phyloP scores from a whole-genome alignment of 30 jellyfish, hydroid and myxozoan genomes.

The Clytia hemisphaerica region DNA sequence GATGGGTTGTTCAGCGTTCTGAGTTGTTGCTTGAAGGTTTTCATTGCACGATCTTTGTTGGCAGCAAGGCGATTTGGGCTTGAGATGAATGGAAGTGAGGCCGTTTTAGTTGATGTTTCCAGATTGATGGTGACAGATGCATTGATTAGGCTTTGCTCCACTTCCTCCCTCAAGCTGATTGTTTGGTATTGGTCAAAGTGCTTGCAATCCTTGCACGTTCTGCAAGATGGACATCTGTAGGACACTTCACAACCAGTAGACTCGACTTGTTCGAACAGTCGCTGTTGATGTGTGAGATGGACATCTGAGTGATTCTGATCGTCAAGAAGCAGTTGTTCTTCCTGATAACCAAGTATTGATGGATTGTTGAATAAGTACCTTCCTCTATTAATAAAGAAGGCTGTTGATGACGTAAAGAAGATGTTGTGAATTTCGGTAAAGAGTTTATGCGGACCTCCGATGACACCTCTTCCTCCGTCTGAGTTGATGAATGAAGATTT shows the following conservation, averaged over 20 bases:
- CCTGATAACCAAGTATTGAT: not conserved
- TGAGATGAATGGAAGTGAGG: not conserved
- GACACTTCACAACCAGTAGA: not conserved
- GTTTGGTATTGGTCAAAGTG: not conserved
- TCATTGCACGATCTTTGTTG: constrained; percentile 11
- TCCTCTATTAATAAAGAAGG: too few species aligned
- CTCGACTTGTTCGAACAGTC: not conserved
- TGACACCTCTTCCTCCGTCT: too few species aligned
- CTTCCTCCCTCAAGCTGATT: constrained; percentile 3
- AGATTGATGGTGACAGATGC: not conserved
- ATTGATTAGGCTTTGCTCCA: not conserved
- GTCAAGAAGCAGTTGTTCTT: not conserved
- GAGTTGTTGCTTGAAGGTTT: not conserved
- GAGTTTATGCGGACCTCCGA: too few species aligned
- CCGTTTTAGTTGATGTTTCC: not conserved
- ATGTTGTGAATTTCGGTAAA: too few species aligned
- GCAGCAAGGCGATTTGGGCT: not conserved
- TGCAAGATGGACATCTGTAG: not conserved
- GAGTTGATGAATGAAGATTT: not conserved
- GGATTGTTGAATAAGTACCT: too few species aligned
- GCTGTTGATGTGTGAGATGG: not conserved
- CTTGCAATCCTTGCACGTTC: too few species aligned
- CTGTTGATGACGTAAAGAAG: too few species aligned
- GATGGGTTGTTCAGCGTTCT: not conserved
- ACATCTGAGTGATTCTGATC: too few species aligned